Percentiles rank a stretch among this genome's conserved stretches.
Evolutionary conservation across 2,888 invertebrate species (phyloP).

Genomic region (Pachycephus smyrnensis): DNA sequence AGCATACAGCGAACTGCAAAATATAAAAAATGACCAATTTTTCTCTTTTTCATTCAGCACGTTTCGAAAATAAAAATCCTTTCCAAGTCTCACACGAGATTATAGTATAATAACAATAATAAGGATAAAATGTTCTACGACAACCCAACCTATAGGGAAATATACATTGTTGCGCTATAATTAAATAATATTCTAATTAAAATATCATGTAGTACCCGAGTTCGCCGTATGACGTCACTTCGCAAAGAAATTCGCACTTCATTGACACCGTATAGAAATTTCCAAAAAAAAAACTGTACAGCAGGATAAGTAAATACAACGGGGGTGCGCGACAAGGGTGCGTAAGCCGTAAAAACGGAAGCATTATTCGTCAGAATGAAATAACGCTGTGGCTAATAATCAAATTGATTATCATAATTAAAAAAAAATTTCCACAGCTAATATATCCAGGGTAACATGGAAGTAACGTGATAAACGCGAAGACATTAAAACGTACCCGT

Average conservation of each 20-base stretch:
- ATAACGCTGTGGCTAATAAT: not conserved
- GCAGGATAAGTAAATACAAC: not conserved
- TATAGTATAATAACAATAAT: not conserved
- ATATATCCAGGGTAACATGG: conserved; percentile 1
- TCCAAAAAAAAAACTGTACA: not conserved
- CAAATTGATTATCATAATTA: not conserved
- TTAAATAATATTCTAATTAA: not conserved
- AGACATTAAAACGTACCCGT: not conserved
- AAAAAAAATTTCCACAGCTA: not conserved
- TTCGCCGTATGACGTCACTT: not conserved
- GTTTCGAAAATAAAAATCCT: not conserved
- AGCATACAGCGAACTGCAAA: not conserved
- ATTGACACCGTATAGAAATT: not conserved
- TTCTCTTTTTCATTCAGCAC: not conserved
- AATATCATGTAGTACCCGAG: not conserved
- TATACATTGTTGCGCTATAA: not conserved
- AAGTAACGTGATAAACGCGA: conserved; percentile 2
- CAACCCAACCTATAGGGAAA: not conserved
- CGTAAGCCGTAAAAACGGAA: not conserved
- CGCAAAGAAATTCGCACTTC: not conserved
- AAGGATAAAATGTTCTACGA: not conserved
- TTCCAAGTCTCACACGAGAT: not conserved
- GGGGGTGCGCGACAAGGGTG: not conserved
- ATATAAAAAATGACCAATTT: not conserved
- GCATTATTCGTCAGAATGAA: not conserved